These are phyloP conservation scores for Nothobranchius kuhntae DNA, from an alignment of 2,113 vertebrate genomes.

Conservation along the genomic window DNA sequence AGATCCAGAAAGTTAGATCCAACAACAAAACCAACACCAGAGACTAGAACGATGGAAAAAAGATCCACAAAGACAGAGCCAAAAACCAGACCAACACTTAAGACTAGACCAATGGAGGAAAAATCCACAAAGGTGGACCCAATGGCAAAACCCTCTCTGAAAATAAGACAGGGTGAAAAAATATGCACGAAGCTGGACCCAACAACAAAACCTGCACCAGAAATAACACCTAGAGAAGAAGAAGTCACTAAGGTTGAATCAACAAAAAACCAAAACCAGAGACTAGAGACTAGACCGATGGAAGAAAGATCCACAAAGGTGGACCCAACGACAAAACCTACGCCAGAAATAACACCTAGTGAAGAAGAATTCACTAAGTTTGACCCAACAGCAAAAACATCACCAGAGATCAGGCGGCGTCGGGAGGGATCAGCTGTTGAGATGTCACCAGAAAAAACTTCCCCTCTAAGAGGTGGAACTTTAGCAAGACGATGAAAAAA, in stretches of 20 bases:
- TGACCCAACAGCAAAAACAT: not conserved
- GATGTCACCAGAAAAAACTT: accelerated
- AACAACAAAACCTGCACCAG: not conserved
- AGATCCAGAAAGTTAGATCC: too few relatives aligned
- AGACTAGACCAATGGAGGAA: not conserved
- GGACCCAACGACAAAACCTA: not conserved
- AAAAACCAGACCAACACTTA: not conserved
- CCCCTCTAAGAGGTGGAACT: not conserved
- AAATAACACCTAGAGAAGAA: not conserved
- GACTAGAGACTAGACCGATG: too few relatives aligned
- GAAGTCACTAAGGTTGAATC: too few relatives aligned
- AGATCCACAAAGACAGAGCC: not conserved
- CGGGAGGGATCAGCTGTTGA: not conserved
- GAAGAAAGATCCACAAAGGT: not conserved
- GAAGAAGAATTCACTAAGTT: not conserved
- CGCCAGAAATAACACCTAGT: not conserved
- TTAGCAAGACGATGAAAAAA: not conserved
- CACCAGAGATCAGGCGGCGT: not conserved
- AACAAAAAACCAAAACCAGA: too few relatives aligned
- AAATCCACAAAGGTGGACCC: too few relatives aligned
- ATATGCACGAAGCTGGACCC: too few relatives aligned
- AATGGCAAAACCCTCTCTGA: too few relatives aligned
- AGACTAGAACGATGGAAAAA: not conserved
- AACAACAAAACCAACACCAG: not conserved
- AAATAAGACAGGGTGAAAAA: too few relatives aligned